These are phyloP conservation scores for Sturnus vulgaris DNA, from an alignment of 2,113 vertebrate genomes.

Conservation along the genomic window DNA sequence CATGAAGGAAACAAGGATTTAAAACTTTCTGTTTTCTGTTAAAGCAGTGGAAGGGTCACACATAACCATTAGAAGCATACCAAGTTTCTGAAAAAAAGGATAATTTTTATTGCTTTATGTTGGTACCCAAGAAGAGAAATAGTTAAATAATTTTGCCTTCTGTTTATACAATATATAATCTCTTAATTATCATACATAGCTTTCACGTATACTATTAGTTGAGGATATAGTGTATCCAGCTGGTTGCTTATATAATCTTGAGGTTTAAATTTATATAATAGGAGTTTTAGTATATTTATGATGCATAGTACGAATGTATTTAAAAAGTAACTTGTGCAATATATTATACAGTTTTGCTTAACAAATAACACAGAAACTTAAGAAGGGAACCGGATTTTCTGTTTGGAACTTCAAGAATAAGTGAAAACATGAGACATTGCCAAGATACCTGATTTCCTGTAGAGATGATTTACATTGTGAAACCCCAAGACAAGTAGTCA, in stretches of 20 bases:
- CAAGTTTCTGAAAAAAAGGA: background rate
- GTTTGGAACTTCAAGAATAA: background rate
- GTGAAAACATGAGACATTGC: background rate
- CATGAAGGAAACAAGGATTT: background rate
- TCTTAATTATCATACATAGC: conserved; percentile 13
- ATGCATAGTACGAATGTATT: conserved; percentile 37
- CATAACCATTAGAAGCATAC: background rate
- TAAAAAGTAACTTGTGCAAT: conserved; percentile 42
- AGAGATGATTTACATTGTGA: background rate
- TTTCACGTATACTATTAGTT: conserved; percentile 21
- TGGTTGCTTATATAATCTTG: conserved; percentile 50
- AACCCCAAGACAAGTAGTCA: background rate
- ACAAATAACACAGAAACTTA: background rate
- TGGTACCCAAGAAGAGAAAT: background rate
- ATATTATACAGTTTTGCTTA: conserved; percentile 3
- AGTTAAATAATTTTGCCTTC: conserved; percentile 33
- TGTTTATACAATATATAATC: conserved; percentile 33
- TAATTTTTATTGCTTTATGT: background rate
- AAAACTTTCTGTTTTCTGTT: background rate
- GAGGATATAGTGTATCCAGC: conserved; percentile 30
- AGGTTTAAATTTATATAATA: conserved; percentile 40
- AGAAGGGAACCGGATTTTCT: conserved; percentile 9
- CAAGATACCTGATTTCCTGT: background rate
- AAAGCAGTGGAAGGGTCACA: background rate
- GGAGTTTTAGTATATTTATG: conserved; percentile 48